Percentiles rank a stretch among this genome's conserved stretches.
phyloP scores from a whole-genome alignment of 2,797 vertebrate species.

The Heterohyrax brucei region DNA sequence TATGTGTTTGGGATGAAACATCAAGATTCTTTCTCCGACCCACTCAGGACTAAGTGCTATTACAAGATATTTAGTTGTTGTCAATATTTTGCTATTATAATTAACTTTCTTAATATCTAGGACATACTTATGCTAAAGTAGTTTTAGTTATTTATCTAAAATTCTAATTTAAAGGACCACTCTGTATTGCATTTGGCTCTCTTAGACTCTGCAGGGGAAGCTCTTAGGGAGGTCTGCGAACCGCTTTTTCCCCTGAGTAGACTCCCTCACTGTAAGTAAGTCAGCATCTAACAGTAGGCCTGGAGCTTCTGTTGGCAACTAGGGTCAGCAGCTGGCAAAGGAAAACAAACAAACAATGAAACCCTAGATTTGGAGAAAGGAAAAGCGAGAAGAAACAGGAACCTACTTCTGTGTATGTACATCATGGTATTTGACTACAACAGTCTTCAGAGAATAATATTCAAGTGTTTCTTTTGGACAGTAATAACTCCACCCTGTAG shows the following conservation, averaged over 20 bases:
- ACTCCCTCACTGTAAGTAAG: neutral
- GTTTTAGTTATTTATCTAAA: neutral
- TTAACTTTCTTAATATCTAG: neutral
- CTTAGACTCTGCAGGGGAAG: accelerated
- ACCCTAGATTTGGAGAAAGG: neutral
- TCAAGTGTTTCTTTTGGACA: neutral
- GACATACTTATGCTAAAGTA: neutral
- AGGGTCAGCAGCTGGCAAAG: neutral
- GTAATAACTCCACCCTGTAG: neutral
- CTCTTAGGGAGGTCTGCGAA: neutral
- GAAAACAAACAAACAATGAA: neutral
- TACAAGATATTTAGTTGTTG: neutral
- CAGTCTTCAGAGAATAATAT: neutral
- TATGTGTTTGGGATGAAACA: neutral
- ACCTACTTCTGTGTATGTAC: neutral
- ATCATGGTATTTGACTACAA: neutral
- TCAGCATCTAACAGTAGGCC: neutral
- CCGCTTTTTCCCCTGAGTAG: neutral
- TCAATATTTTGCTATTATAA: neutral
- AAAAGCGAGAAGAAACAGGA: neutral
- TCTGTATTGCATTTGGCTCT: neutral
- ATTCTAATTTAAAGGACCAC: neutral
- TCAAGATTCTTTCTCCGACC: neutral
- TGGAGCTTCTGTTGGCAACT: neutral
- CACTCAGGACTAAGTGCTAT: neutral